A percentile compares a stretch with the other conserved stretches of the same genome.
phyloP scores from a whole-genome alignment of 1,140 invertebrate genomes.

The Linepithema humile region DNA sequence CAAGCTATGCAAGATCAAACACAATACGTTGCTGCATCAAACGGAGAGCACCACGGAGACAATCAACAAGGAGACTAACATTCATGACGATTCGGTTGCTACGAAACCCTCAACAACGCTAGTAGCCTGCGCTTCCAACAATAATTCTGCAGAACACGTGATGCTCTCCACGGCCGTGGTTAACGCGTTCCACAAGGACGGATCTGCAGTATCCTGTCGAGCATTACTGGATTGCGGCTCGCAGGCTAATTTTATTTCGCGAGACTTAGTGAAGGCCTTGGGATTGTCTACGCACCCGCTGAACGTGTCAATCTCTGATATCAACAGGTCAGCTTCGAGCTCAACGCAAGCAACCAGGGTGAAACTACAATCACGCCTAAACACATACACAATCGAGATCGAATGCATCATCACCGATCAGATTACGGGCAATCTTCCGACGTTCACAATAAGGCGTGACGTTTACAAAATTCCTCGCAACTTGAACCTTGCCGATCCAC shows the following conservation, averaged over 20 bases:
- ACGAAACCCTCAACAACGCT: accelerated
- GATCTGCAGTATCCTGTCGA: background rate
- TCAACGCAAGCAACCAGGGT: background rate
- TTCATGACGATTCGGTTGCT: no score
- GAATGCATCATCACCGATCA: slow-evolving; percentile 22
- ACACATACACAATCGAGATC: background rate
- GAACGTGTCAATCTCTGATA: background rate
- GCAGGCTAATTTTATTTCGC: slow-evolving; percentile 39
- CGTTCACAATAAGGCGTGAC: background rate
- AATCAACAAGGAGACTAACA: no score
- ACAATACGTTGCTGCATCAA: slow-evolving; percentile 46
- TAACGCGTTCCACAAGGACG: background rate
- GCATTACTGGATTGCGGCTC: slow-evolving; percentile 50
- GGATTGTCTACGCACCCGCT: background rate
- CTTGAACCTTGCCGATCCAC: slow-evolving; percentile 55
- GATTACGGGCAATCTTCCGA: slow-evolving; percentile 26
- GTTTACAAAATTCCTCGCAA: slow-evolving; percentile 11
- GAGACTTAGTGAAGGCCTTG: background rate
- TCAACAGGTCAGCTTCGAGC: background rate
- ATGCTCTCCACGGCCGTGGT: slow-evolving; percentile 30
- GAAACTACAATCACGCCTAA: slow-evolving; percentile 24
- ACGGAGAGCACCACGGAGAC: no score
- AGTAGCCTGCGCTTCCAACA: background rate
- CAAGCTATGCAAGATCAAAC: slow-evolving; percentile 23
- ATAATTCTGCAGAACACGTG: background rate